Evolutionary conservation across 2,113 vertebrate species (phyloP), one percentile per base, ranked within the genome.

Genomic region (Pollimyrus isidori): DNA sequence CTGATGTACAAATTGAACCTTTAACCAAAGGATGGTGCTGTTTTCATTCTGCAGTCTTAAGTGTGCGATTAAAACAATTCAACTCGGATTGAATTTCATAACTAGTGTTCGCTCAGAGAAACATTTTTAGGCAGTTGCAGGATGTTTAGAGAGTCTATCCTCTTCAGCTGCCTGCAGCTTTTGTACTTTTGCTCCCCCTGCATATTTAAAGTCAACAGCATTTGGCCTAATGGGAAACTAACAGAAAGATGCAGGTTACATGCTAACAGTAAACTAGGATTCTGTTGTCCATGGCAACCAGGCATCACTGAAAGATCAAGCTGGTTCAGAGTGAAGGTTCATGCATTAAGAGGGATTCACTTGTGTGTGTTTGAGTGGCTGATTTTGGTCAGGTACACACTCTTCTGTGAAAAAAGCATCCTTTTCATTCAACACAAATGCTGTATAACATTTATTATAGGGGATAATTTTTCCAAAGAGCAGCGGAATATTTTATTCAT

Each of bases 21-120:
- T 65, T 85, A 53, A 73, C 21, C 35, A n/a, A 73, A 52, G 85
- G 30, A 53, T 87, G 49, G 80, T 69, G n/a, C 3, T 11, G 19
- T 90, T 45, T 80, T 90, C 65, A n/a, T 87, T 76, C 62, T 45
- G 30, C 21, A 76, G 35, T 46, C 7, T 46, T 62, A 69, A 11
- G 46, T 39, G 15, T 53, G 65, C 23, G 30, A 15, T 85, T 86
- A 49, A 50, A 50, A n/a, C n/a, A 35, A 15, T 35, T 13, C 2
- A n/a, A 53, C 56, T 89, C 53, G 48, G 52, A 58, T 89, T 42
- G 58, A 11, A 89, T 58, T 89, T 84, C 21, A 58, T 39, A 35
- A 39, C 73, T 88, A 35, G 30, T 46, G 21, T 84, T 56, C 4
- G 3, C 30, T 82, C 11, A 56, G 1, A 45, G 73, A 26, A 4